A percentile compares a stretch with the other conserved stretches of the same genome.
Conservation (phyloP, 2,888 invertebrate species). For the Neelides folsomi region DNA sequence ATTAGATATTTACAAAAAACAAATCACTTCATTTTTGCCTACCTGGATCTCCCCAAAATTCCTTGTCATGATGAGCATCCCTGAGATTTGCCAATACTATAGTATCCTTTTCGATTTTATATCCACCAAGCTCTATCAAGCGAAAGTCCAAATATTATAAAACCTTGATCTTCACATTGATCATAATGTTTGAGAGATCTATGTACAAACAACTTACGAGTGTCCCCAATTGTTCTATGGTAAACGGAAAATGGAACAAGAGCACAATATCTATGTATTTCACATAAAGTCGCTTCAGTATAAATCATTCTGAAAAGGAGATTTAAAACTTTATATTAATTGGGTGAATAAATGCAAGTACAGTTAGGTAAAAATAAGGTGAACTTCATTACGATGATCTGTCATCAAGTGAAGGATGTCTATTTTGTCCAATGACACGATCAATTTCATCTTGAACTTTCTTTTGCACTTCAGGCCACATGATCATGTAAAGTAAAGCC, state of each 20-base stretch:
- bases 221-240: conserved; percentile 24
- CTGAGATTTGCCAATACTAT: conserved; percentile 24
- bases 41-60: conserved; percentile 32
- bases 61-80: conserved; percentile 28
- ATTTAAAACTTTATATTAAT: too few relatives aligned
- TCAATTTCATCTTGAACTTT: conserved; percentile 31
- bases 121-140: conserved; percentile 25
- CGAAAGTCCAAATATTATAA: too few relatives aligned
- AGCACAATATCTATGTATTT: conserved; percentile 34
- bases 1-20: too few relatives aligned
- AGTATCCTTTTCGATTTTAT: conserved; percentile 27
- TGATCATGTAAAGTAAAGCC: conserved; percentile 32
- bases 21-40: too few relatives aligned
- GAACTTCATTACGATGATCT: conserved; percentile 20
- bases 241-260: conserved; percentile 31
- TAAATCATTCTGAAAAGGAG: conserved; percentile 29
- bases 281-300: conserved; percentile 34
- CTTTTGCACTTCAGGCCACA: conserved; percentile 31
- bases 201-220: conserved; percentile 20
- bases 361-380: too few relatives aligned
- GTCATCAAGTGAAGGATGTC: conserved; percentile 34
- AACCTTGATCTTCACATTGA: too few relatives aligned
- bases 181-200: too few relatives aligned
- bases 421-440: conserved; percentile 20
- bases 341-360: too few relatives aligned